A percentile compares a stretch with the other conserved stretches of the same genome.
These are phyloP conservation scores for Paratrypauchen microcephalus DNA, from an alignment of 2,797 vertebrate genomes.

Conservation along the genomic window DNA sequence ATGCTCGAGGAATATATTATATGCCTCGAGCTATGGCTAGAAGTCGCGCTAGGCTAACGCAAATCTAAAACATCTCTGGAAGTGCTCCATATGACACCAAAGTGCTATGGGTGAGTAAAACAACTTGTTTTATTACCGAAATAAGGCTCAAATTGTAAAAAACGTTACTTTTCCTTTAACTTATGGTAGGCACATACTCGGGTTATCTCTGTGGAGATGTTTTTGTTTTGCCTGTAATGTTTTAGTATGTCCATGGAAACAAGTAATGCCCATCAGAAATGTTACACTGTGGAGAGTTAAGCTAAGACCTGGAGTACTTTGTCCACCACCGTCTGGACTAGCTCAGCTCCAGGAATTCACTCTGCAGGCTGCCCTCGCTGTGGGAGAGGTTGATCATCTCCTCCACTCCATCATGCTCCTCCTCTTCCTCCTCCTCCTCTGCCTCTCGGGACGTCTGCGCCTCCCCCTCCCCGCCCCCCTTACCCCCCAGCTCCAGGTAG, in stretches of 20 bases:
- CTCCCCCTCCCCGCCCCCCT: constrained; percentile 43
- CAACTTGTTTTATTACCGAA: too few species aligned
- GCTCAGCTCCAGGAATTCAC: constrained; percentile 56
- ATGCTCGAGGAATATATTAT: too few species aligned
- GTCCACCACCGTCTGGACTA: neutral
- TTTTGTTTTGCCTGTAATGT: neutral
- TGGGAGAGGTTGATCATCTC: constrained; percentile 62
- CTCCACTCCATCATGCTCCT: constrained; percentile 52
- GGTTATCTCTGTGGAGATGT: neutral
- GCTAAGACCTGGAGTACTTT: neutral
- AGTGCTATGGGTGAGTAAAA: too few species aligned
- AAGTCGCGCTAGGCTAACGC: too few species aligned
- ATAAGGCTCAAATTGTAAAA: too few species aligned
- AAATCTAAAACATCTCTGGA: too few species aligned
- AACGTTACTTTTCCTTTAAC: too few species aligned
- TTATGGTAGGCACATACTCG: neutral
- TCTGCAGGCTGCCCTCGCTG: constrained; percentile 58
- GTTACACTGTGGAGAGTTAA: neutral
- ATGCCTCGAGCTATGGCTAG: too few species aligned
- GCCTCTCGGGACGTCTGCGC: constrained; percentile 37
- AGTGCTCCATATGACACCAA: too few species aligned
- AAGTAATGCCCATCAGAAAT: neutral
- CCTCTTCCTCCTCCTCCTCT: constrained; percentile 54
- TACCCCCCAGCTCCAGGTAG: constrained; percentile 64
- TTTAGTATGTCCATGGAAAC: neutral